Evolutionary conservation across 2,113 vertebrate species (phyloP).

Genomic region (Heterotis niloticus): DNA sequence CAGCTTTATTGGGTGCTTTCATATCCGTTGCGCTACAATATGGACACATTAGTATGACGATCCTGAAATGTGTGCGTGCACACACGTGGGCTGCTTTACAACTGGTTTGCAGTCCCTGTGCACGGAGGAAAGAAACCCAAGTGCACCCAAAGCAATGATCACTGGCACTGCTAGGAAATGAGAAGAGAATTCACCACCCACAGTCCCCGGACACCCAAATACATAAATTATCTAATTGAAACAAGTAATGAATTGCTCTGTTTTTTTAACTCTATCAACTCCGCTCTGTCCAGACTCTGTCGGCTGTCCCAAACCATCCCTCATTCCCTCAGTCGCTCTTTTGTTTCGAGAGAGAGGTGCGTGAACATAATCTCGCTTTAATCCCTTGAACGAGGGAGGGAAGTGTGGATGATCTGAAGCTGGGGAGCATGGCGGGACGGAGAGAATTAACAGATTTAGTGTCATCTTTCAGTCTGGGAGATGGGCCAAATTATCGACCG

Average conservation of each 20-base stretch:
- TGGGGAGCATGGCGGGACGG: neutral
- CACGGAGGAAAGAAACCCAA: too few species aligned
- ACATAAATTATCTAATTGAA: too few species aligned
- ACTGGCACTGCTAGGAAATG: neutral
- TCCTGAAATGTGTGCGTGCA: too few species aligned
- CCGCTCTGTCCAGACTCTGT: too few species aligned
- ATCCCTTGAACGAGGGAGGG: neutral
- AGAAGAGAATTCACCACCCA: neutral
- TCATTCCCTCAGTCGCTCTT: neutral
- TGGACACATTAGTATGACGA: too few species aligned
- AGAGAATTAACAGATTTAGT: constrained; percentile 67
- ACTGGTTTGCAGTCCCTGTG: too few species aligned
- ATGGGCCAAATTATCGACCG: constrained; percentile 62
- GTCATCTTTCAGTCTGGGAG: constrained; percentile 68
- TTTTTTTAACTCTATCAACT: too few species aligned
- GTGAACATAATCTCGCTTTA: constrained; percentile 16
- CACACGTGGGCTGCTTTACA: too few species aligned
- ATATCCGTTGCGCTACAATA: too few species aligned
- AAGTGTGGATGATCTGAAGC: neutral
- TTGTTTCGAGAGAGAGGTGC: constrained; percentile 6
- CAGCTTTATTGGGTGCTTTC: too few species aligned
- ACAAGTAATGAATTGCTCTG: too few species aligned
- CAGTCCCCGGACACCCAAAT: neutral
- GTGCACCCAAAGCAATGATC: neutral
- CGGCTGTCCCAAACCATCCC: neutral